Evolutionary conservation across 2,888 invertebrate genomes (phyloP).

Genomic region (Zeuzera pyrina): DNA sequence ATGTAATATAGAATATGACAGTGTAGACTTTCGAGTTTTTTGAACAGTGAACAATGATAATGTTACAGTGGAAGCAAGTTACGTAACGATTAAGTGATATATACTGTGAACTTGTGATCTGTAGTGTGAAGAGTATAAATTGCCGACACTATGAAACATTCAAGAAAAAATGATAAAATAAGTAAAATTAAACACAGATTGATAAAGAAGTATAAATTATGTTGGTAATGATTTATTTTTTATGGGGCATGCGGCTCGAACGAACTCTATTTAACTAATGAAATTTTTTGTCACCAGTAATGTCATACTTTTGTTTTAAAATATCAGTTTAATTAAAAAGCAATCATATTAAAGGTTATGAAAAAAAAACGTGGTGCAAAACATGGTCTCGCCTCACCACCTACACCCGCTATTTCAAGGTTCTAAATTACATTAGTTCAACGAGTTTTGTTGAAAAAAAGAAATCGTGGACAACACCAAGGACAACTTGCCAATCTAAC

Average conservation of each 20-base stretch:
- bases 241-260: not conserved
- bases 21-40: too few relatives aligned
- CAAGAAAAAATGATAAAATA: slow-evolving; percentile 51
- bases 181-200: slow-evolving; percentile 56
- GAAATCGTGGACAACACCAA: too few relatives aligned
- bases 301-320: slow-evolving; percentile 1
- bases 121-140: slow-evolving; percentile 15
- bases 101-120: slow-evolving; percentile 38
- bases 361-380: slow-evolving; percentile 28
- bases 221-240: slow-evolving; percentile 33
- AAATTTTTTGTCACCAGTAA: too few relatives aligned
- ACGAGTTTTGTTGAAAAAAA: too few relatives aligned
- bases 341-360: slow-evolving; percentile 8
- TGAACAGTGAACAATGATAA: too few relatives aligned
- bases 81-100: slow-evolving; percentile 21
- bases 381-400: slow-evolving; percentile 34
- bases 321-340: slow-evolving; percentile 2
- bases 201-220: slow-evolving; percentile 53
- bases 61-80: slow-evolving; percentile 25
- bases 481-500: too few relatives aligned
- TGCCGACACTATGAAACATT: slow-evolving; percentile 39
- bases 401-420: slow-evolving; percentile 45
- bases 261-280: too few relatives aligned
- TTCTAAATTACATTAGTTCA: too few relatives aligned
- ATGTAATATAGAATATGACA: too few relatives aligned